Evolutionary conservation across 2,888 invertebrate species (phyloP), one percentile per base, ranked within the genome.

Genomic region (Shargacucullia verbasci): DNA sequence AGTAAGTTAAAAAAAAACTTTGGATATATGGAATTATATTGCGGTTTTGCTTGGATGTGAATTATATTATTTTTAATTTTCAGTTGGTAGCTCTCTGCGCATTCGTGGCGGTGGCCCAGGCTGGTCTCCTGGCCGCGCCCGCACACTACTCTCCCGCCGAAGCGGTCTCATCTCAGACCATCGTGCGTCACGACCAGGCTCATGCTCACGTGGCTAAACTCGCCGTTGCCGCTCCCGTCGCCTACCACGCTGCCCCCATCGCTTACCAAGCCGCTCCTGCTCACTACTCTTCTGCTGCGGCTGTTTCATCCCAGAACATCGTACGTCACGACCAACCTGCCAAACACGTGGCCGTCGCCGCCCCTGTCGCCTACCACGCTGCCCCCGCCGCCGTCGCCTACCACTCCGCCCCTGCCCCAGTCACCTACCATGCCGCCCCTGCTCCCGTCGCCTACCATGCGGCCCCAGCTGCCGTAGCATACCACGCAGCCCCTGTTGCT

Each of bases 141-240:
- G 80, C 69, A 0, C 89, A 90, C 76, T 88, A 88, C 78, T 86
- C 88, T 5, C 58, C 82, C 7, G 85, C 89, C 7, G 80, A 72
- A 29, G 87, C 89, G 9, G 86, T 90, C 43, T 91, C 91, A 33
- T 89, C 89, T 20, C 90, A 90, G 67, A 88, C 81, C 80, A 85
- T 88, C 67, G 83, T 89, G 12, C 87, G 89, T 54, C 88, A 86
- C 78, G 88, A 86, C 83, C 83, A 79, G 59, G 52, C 65, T 55
- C 59, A 76, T 10, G 73, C 68, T 56, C 74, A 53, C 33, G 54
- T 78, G 5, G 74, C 78, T 41, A 72, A 70, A 46, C 55, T 73
- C 47, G 72, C 71, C 58, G 61, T 62, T 15, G 60, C 60, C 13
- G 68, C 72, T 6, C 78, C 81, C 10, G 61, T 76, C n/a, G 73